Percentiles rank a stretch among this genome's conserved stretches.
phyloP scores from a whole-genome alignment of 2,797 vertebrate genomes.

The Scleropages formosus region DNA sequence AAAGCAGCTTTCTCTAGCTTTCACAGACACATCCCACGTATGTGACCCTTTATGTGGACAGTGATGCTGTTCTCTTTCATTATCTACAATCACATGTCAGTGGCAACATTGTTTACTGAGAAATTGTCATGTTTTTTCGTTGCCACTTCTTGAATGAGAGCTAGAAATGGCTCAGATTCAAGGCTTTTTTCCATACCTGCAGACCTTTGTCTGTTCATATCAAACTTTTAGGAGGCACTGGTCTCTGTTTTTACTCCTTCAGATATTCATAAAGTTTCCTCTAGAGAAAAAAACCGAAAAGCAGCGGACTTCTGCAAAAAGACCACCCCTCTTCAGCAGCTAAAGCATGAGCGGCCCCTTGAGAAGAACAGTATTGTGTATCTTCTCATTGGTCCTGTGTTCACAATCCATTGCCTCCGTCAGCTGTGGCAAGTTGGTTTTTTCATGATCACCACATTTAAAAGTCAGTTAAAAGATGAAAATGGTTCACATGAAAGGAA shows the following conservation, averaged over 20 bases:
- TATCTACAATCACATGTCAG: neutral
- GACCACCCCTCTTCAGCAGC: constrained; percentile 47
- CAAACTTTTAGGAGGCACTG: constrained; percentile 11
- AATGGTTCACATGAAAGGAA: constrained; percentile 30
- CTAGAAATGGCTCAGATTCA: neutral
- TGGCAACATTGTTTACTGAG: neutral
- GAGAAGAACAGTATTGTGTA: constrained; percentile 45
- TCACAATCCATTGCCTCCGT: constrained; percentile 33
- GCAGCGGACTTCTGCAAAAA: constrained; percentile 34
- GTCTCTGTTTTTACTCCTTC: constrained; percentile 32
- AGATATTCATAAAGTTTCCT: constrained; percentile 41
- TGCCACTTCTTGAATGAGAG: neutral
- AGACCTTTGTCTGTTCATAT: neutral
- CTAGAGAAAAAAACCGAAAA: constrained; percentile 43
- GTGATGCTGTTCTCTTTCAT: neutral
- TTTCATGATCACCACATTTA: constrained; percentile 32
- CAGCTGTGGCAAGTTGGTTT: neutral
- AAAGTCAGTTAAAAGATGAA: constrained; percentile 26
- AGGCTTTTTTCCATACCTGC: constrained; percentile 19
- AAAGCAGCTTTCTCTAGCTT: too few relatives aligned
- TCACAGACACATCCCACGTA: neutral
- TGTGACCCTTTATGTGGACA: neutral
- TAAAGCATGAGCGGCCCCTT: constrained; percentile 52
- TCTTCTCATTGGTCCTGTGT: constrained; percentile 40
- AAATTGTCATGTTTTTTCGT: neutral